Conservation (phyloP, 2,888 invertebrate genomes). For the Drosophila kokeensis region DNA sequence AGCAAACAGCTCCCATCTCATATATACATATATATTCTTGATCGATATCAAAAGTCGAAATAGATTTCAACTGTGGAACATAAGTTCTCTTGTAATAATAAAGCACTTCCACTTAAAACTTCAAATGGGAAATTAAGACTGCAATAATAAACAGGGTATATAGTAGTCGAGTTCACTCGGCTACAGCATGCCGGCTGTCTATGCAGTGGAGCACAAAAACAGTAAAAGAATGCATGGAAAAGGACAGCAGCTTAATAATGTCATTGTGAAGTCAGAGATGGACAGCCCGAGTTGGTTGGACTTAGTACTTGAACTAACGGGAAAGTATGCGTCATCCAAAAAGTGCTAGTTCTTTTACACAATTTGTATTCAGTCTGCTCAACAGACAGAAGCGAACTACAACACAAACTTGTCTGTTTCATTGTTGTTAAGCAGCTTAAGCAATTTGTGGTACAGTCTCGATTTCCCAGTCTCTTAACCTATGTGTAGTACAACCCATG, state of each 20-base stretch:
- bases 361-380: not conserved
- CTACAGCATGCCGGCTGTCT: not conserved
- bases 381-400: not conserved
- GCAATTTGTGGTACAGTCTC: not conserved
- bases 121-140: not conserved
- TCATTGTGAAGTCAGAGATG: not conserved
- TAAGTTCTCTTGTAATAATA: not conserved
- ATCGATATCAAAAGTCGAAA: not conserved
- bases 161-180: not conserved
- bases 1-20: not conserved
- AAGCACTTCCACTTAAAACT: too few species aligned
- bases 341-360: slow-evolving; percentile 12
- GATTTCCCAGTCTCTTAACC: not conserved
- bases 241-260: not conserved
- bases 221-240: not conserved
- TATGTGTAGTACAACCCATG: not conserved
- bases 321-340: not conserved
- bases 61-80: not conserved
- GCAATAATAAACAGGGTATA: not conserved
- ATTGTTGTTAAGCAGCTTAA: not conserved
- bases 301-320: not conserved
- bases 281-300: not conserved
- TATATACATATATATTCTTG: not conserved
- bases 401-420: not conserved
- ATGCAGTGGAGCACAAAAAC: not conserved